Conservation (phyloP, 2,113 vertebrate species). For the Mus spicilegus region DNA sequence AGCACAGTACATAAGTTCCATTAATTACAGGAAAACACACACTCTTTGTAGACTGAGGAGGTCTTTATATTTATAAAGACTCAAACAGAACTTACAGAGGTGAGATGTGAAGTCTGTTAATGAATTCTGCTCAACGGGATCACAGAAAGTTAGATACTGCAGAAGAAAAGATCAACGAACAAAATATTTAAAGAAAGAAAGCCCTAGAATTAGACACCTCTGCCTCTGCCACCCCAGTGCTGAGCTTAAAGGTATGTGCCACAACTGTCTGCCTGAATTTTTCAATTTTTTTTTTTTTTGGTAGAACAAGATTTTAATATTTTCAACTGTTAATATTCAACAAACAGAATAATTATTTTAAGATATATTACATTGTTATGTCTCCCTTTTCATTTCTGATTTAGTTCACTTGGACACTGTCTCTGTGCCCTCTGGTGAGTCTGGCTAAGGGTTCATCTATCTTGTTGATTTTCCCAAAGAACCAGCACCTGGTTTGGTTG, state of each 20-base stretch:
- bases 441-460: too few relatives aligned
- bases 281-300: too few relatives aligned
- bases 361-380: too few relatives aligned
- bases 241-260: neutral
- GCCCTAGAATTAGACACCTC: neutral
- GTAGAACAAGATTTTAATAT: too few relatives aligned
- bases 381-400: too few relatives aligned
- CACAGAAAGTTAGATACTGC: constrained; percentile 21
- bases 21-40: constrained; percentile 33
- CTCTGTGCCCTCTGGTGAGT: too few relatives aligned
- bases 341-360: too few relatives aligned
- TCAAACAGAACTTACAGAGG: neutral
- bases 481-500: too few relatives aligned
- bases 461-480: too few relatives aligned
- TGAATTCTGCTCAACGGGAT: neutral
- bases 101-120: neutral
- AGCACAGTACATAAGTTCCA: neutral
- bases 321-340: too few relatives aligned
- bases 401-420: too few relatives aligned
- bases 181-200: constrained; percentile 9
- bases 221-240: neutral
- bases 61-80: neutral
- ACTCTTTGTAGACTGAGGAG: neutral
- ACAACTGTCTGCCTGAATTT: neutral
- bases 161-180: neutral